A percentile compares a stretch with the other conserved stretches of the same genome.
These are phyloP conservation scores for Vanessa atalanta DNA, from an alignment of 1,140 invertebrate species.

Conservation along the genomic window DNA sequence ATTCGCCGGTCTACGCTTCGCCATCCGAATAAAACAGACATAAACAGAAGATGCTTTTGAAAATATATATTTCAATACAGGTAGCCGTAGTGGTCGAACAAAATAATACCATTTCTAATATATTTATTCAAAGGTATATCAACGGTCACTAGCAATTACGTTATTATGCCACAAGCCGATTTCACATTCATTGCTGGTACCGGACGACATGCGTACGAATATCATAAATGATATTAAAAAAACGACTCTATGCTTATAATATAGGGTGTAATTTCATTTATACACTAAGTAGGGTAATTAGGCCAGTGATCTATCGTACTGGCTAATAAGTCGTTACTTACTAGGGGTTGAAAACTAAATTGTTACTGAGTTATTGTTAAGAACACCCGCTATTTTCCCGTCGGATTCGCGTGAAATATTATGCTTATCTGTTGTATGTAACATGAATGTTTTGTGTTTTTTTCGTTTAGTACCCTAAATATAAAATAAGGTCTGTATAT, in stretches of 20 bases:
- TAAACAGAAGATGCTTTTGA: no score
- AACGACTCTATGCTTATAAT: background rate
- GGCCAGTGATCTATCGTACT: slow-evolving; percentile 32
- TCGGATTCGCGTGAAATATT: slow-evolving; percentile 19
- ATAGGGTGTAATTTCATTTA: slow-evolving; percentile 7
- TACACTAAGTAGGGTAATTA: slow-evolving; percentile 20
- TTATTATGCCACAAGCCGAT: slow-evolving; percentile 34
- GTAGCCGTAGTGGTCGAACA: background rate
- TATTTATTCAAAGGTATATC: slow-evolving; percentile 6
- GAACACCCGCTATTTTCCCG: slow-evolving; percentile 37
- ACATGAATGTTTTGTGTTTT: background rate
- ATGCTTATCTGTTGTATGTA: background rate
- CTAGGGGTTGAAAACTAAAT: slow-evolving; percentile 40
- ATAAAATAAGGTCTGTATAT: no score
- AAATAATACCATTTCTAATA: slow-evolving; percentile 1
- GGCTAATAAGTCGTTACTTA: slow-evolving; percentile 36
- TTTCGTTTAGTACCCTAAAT: background rate
- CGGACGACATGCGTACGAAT: slow-evolving; percentile 5
- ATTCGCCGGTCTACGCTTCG: no score
- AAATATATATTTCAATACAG: background rate
- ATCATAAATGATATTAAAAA: background rate
- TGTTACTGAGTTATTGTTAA: slow-evolving; percentile 22
- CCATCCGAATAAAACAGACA: no score
- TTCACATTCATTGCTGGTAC: slow-evolving; percentile 30
- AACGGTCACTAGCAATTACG: slow-evolving; percentile 28